A percentile compares a stretch with the other conserved stretches of the same genome.
Conservation (phyloP, 2,888 invertebrate genomes). For the Blastobasis lacticolella region DNA sequence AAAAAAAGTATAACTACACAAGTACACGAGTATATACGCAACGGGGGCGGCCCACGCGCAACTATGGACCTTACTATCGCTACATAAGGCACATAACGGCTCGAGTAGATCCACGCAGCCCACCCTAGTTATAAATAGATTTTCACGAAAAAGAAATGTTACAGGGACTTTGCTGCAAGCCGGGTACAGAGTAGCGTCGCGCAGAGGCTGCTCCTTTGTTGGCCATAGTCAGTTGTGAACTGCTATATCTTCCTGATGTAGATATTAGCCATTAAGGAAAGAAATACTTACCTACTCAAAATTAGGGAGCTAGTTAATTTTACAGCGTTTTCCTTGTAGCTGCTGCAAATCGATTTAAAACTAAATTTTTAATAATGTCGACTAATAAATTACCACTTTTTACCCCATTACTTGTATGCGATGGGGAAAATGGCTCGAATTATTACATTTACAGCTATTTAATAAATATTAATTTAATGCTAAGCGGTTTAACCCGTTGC, state of each 20-base stretch:
- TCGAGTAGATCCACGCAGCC: slow-evolving; percentile 32
- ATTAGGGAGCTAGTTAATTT: no score
- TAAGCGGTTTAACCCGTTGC: slow-evolving; percentile 4
- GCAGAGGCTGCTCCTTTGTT: slow-evolving; percentile 20
- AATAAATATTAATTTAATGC: background rate
- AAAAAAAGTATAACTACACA: slow-evolving; percentile 61
- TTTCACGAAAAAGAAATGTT: slow-evolving; percentile 75
- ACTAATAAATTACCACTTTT: no score
- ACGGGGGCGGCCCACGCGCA: slow-evolving; percentile 11
- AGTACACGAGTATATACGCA: slow-evolving; percentile 11
- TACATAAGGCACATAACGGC: slow-evolving; percentile 27
- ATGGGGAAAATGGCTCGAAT: background rate
- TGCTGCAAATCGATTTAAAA: no score
- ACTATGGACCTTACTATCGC: slow-evolving; percentile 22
- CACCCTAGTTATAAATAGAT: slow-evolving; percentile 75
- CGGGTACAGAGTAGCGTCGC: slow-evolving; percentile 41
- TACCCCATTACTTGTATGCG: no score
- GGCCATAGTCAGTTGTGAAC: no score
- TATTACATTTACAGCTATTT: background rate
- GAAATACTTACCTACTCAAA: no score
- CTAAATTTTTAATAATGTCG: no score
- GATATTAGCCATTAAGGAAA: no score
- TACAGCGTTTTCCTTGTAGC: no score
- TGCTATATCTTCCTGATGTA: no score
- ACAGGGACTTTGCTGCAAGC: slow-evolving; percentile 72